phyloP scores from a whole-genome alignment of 2,888 invertebrate species.

The Disparrhopalites patrizii region DNA sequence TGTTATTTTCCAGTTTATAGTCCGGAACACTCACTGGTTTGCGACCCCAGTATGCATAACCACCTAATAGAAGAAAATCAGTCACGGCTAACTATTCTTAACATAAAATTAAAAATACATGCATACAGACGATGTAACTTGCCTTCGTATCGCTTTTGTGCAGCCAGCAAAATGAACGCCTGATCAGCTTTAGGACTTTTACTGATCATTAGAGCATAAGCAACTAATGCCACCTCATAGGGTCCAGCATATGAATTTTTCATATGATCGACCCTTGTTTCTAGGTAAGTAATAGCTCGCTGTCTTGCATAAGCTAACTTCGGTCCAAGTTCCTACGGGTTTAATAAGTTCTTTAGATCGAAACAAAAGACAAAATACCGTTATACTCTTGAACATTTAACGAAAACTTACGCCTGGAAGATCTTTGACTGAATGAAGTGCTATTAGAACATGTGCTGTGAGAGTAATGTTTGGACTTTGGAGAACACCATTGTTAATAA shows the following conservation, averaged over 20 bases:
- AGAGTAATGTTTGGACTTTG: conserved; percentile 73
- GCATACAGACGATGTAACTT: conserved; percentile 26
- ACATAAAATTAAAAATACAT: not conserved
- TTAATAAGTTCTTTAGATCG: too few species aligned
- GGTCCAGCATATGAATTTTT: conserved; percentile 60
- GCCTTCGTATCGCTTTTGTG: conserved; percentile 66
- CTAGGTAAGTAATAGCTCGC: conserved; percentile 73
- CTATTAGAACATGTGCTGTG: conserved; percentile 89
- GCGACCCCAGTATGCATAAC: conserved; percentile 80
- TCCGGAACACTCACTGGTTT: conserved; percentile 74
- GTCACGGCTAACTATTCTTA: not conserved
- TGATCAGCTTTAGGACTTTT: conserved; percentile 81
- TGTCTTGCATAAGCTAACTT: conserved; percentile 71
- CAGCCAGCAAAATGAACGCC: conserved; percentile 70
- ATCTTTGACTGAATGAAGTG: conserved; percentile 77
- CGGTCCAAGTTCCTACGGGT: conserved; percentile 61
- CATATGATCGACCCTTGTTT: conserved; percentile 63
- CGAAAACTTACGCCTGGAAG: conserved; percentile 59
- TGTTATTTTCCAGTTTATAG: conserved; percentile 82
- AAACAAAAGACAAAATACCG: too few species aligned
- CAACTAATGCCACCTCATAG: conserved; percentile 81
- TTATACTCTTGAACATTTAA: not conserved
- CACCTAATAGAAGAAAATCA: conserved; percentile 56
- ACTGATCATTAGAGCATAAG: conserved; percentile 77
- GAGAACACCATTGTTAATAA: conserved; percentile 49